These are phyloP conservation scores for Troilus luridus DNA, from an alignment of 2,888 invertebrate species.

Conservation along the genomic window DNA sequence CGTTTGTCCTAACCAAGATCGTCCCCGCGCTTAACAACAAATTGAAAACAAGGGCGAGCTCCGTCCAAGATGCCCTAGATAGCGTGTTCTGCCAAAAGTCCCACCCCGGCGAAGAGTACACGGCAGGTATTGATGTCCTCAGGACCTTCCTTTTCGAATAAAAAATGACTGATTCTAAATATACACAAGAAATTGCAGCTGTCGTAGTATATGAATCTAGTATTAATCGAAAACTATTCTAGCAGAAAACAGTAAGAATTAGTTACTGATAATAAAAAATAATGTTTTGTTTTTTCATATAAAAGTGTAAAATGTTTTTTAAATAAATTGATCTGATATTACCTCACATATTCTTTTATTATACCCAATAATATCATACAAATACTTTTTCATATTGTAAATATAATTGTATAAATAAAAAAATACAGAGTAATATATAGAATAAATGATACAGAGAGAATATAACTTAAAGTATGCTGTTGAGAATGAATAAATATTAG, in stretches of 20 bases:
- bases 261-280: neutral
- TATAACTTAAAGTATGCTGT: no score
- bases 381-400: neutral
- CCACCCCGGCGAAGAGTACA: neutral
- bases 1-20: neutral
- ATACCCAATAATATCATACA: neutral
- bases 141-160: constrained; percentile 12
- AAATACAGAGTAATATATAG: no score
- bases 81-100: neutral
- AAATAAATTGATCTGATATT: neutral
- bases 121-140: constrained; percentile 12
- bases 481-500: no score
- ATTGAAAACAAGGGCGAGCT: neutral
- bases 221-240: neutral
- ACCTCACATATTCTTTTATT: neutral
- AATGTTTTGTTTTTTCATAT: neutral
- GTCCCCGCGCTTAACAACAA: constrained; percentile 12
- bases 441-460: no score
- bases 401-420: neutral
- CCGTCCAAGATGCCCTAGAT: neutral
- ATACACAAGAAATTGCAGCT: neutral
- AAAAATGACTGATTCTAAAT: neutral
- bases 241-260: neutral
- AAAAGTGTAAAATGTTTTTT: neutral
- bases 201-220: neutral